A percentile compares a stretch with the other conserved stretches of the same genome.
Evolutionary conservation across 35 echinoderm and acorn worm species (phyloP).

Genomic region (Ophioderma brevispina): DNA sequence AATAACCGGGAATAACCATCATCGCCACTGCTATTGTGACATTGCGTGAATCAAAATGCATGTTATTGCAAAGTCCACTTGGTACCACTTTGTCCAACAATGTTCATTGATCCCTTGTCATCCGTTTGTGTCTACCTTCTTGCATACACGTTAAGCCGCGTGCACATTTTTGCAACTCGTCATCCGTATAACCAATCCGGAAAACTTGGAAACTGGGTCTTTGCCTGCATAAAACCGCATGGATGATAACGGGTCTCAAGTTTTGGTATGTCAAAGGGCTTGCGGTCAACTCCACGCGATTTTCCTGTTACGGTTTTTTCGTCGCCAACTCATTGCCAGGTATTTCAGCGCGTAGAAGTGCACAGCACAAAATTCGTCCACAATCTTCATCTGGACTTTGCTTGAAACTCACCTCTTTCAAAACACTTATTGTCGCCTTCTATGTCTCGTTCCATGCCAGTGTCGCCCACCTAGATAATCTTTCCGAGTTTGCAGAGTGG

Average conservation of each 20-base stretch:
- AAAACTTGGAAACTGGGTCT: constrained; percentile 13
- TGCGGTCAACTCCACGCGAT: neutral
- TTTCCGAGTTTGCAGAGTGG: neutral
- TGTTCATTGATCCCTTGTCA: no score
- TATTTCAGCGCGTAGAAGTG: neutral
- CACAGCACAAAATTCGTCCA: neutral
- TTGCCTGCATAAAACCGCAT: constrained; percentile 7
- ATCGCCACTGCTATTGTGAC: no score
- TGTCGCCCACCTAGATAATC: neutral
- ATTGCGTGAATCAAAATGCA: no score
- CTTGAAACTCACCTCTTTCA: neutral
- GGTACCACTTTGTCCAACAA: no score
- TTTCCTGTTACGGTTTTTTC: neutral
- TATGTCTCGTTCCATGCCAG: neutral
- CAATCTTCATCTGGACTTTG: neutral
- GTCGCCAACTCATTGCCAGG: neutral
- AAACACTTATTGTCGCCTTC: neutral
- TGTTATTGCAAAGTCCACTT: no score
- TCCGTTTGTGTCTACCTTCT: neutral
- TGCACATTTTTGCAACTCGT: neutral
- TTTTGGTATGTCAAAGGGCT: neutral
- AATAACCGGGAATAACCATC: no score
- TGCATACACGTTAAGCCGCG: neutral
- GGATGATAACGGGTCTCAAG: neutral
- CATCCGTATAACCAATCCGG: constrained; percentile 9